A percentile compares a stretch with the other conserved stretches of the same genome.
These are phyloP conservation scores for Smutsia gigantea DNA, from an alignment of 2,797 vertebrate species.

Conservation along the genomic window DNA sequence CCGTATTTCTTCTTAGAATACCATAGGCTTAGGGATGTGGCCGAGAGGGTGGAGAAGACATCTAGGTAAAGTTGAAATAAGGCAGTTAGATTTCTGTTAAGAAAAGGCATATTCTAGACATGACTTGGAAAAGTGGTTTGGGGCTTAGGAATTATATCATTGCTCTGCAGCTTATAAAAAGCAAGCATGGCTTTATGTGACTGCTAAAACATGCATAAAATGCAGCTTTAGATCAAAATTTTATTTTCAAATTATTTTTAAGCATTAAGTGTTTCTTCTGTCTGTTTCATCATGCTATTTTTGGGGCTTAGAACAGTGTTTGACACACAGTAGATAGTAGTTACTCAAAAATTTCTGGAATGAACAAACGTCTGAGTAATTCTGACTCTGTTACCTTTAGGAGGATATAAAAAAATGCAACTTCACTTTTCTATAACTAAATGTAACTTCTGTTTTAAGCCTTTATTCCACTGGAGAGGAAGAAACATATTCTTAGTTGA, in stretches of 20 bases:
- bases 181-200: not conserved
- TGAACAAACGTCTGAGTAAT: not conserved
- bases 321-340: not conserved
- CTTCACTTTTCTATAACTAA: not conserved
- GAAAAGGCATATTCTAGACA: not conserved
- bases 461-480: not conserved
- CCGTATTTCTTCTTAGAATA: conserved; percentile 38
- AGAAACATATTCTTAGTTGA: not conserved
- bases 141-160: not conserved
- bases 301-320: not conserved
- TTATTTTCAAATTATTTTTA: not conserved
- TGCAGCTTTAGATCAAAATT: not conserved
- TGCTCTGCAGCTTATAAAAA: not conserved
- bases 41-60: not conserved
- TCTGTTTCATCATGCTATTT: not conserved
- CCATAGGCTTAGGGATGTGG: not conserved
- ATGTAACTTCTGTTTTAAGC: not conserved
- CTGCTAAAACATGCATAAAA: not conserved
- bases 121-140: not conserved
- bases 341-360: not conserved
- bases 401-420: not conserved
- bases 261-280: not conserved
- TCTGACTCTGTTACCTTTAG: not conserved
- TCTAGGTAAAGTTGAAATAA: not conserved
- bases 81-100: not conserved